phyloP scores from a whole-genome alignment of 2,797 vertebrate genomes.

The Tamandua tetradactyla region DNA sequence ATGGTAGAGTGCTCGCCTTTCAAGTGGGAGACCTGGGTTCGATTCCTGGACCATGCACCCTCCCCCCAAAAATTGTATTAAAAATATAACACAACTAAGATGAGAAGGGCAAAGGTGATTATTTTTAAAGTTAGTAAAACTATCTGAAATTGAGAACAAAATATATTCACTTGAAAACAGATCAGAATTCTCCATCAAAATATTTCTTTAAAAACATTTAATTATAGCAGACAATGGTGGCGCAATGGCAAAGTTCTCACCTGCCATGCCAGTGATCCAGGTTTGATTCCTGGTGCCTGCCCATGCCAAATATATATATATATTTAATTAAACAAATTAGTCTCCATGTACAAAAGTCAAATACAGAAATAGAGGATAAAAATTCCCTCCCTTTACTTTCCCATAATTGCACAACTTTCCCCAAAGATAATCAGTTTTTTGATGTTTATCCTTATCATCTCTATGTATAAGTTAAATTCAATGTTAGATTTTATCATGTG shows the following conservation, averaged over 20 bases:
- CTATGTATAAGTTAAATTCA: neutral
- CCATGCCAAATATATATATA: too few relatives aligned
- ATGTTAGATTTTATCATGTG: too few relatives aligned
- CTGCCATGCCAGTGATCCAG: too few relatives aligned
- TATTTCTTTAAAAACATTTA: neutral
- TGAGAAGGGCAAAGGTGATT: neutral
- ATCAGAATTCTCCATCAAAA: constrained; percentile 7
- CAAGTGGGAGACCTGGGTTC: too few relatives aligned
- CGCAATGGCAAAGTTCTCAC: too few relatives aligned
- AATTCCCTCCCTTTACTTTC: neutral
- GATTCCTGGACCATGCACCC: too few relatives aligned
- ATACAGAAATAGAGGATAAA: neutral
- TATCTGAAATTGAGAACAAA: neutral
- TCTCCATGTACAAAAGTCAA: neutral
- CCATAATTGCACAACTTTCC: neutral
- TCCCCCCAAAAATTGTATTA: too few relatives aligned
- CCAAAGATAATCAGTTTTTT: neutral
- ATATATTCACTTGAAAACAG: neutral
- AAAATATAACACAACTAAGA: neutral
- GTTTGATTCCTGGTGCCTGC: too few relatives aligned
- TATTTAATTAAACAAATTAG: neutral
- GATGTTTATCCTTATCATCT: neutral
- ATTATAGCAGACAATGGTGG: too few relatives aligned
- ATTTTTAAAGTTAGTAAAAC: constrained; percentile 27
- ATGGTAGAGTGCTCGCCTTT: too few relatives aligned